Evolutionary conservation across 2,797 vertebrate genomes (phyloP), one percentile per base, ranked within the genome.

Genomic region (Pachyuromys duprasi): DNA sequence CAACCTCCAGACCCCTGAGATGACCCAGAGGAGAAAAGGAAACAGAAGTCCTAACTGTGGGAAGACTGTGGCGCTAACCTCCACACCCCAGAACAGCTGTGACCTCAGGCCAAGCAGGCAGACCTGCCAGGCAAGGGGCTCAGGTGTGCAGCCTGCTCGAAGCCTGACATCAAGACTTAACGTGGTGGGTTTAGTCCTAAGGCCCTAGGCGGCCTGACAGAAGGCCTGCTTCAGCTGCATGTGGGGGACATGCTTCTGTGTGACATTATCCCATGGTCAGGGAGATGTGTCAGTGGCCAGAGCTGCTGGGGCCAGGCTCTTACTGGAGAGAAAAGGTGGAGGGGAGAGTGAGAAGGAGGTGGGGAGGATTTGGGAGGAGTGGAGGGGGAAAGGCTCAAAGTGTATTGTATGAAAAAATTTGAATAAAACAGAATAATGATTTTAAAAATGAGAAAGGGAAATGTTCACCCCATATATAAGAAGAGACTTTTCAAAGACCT

Each of bases 171-270:
- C 24, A 49, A 49, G 49, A 49, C 49, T 9, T 49, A 62, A 42
- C 45, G 67, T 0, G 2, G n/a, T 14, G 12, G 78, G 17, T 28
- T 11, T 42, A 28, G 11, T 67, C 31, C 69, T 57, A 0, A 26
- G 57, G 72, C 63, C 2, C 8, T 1, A 3, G 4, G 55, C 28
- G 31, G 36, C 15, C 67, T 69, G 84, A 84, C 53, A 75, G 53
- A 92, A 55, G 75, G 72, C 67, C 53, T 42, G n/a, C 72, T 57
- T 60, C 1, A 4, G 28, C 67, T n/a, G 67, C 11, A 24, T 5
- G 0, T 2, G 11, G 62, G 57, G 65, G 24, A 57, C 83, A 69
- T 12, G 53, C 55, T 79, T 83, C 74, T 11, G 14, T 36, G 69
- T 0, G 2, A 36, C 26, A 18, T 26, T 33, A 13, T 22, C 53